Evolutionary conservation across 2,797 vertebrate species (phyloP), one percentile per base, ranked within the genome.

Genomic region (Lacerta bilineata): DNA sequence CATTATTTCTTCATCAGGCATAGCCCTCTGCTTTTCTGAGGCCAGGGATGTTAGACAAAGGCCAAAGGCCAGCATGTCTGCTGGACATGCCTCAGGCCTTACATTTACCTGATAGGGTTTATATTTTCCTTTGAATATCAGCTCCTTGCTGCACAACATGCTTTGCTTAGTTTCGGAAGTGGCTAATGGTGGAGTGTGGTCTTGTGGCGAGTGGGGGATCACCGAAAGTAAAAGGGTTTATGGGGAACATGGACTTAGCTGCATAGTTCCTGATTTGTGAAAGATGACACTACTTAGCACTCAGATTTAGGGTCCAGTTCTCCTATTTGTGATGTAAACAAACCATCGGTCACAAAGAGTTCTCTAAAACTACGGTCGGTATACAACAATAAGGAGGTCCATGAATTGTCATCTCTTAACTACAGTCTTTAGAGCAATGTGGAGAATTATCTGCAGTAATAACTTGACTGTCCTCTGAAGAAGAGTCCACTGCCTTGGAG

Each of bases 401-500:
- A 3, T 2, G 3, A 87, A 85, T 43, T 86, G 18, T n/a, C 43
- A 83, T 75, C 61, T 33, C 41, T 69, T 41, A 79, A n/a, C 33
- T 77, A 50, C 5, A 82, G 81, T 91, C 41, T 87, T 83, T 50
- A 1, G 43, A 83, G 96, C 93, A 96, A 0, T 86, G 88, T 92
- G 92, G 91, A 69, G 66, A 85, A 79, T 90, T 78, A 0, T 95
- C 95, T 87, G 94, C 92, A 78, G 88, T 77, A 92, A 90, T 36
- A 25, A 91, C 94, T 69, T 94, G 90, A 87, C 86, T 85, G 81
- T 91, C 94, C 92, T 72, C 91, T 91, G 91, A 90, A 93, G 91
- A 84, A 91, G 91, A 95, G 78, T 91, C 88, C 85, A 94, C 94
- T 92, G 81, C 68, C 43, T 92, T 91, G 89, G 93, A 91, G 90